These are phyloP conservation scores for Drosophila colorata DNA, from an alignment of 2,888 invertebrate genomes.

Conservation along the genomic window DNA sequence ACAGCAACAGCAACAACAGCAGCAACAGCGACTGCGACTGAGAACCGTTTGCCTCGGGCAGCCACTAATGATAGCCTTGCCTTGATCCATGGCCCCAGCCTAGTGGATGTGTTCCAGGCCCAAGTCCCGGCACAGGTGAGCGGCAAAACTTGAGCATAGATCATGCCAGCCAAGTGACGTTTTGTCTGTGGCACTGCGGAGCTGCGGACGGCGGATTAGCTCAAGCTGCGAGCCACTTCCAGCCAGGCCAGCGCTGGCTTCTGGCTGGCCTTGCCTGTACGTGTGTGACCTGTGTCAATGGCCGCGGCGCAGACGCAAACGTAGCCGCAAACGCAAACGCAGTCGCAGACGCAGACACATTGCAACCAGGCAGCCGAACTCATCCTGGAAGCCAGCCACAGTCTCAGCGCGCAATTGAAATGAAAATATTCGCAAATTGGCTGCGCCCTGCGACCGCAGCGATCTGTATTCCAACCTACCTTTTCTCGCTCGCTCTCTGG, in stretches of 20 bases:
- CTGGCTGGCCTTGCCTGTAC: conserved; percentile 62
- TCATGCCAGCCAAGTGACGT: conserved; percentile 77
- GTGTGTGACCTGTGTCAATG: conserved; percentile 77
- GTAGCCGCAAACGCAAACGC: conserved; percentile 3
- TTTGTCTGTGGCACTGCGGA: conserved; percentile 47
- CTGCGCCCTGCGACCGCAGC: conserved; percentile 67
- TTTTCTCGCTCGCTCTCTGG: conserved; percentile 1
- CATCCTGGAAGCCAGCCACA: conserved; percentile 59
- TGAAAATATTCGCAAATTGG: conserved; percentile 84
- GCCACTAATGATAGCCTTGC: conserved; percentile 77
- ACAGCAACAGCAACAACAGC: background rate
- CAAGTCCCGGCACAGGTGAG: conserved; percentile 46
- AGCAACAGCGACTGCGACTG: conserved; percentile 6
- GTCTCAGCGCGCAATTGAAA: conserved; percentile 75
- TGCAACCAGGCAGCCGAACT: conserved; percentile 28
- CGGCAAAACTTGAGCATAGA: conserved; percentile 66
- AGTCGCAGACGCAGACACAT: conserved; percentile 22
- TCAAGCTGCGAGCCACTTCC: conserved; percentile 24
- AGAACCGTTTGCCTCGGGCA: conserved; percentile 53
- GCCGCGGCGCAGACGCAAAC: conserved; percentile 47
- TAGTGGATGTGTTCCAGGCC: conserved; percentile 36
- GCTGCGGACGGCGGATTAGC: conserved; percentile 24
- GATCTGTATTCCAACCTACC: conserved; percentile 26
- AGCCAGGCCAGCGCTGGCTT: conserved; percentile 21
- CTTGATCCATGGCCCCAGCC: conserved; percentile 55